A percentile compares a stretch with the other conserved stretches of the same genome.
phyloP scores from a whole-genome alignment of 2,797 vertebrate species.

The Poecilia gillii region DNA sequence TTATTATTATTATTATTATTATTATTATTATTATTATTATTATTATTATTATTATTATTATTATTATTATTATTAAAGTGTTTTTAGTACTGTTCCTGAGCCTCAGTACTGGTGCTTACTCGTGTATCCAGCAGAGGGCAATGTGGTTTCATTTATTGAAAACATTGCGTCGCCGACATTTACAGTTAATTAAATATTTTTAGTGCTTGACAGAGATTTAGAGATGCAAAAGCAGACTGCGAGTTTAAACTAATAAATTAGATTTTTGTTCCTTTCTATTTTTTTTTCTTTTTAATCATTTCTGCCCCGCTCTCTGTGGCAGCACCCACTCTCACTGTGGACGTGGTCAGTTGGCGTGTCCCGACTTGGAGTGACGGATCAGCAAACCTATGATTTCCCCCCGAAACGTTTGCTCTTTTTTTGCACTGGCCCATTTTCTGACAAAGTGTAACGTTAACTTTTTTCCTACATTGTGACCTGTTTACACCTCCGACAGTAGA shows the following conservation, averaged over 20 bases:
- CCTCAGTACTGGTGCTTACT: neutral
- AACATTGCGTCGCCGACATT: slow-evolving; percentile 1
- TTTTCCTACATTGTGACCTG: slow-evolving; percentile 18
- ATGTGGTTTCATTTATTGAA: slow-evolving; percentile 16
- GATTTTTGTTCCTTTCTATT: too few species aligned
- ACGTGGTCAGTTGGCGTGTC: slow-evolving; percentile 79
- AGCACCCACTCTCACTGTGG: slow-evolving; percentile 63
- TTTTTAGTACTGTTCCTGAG: neutral
- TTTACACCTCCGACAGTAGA: slow-evolving; percentile 36
- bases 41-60: neutral
- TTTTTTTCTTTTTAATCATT: neutral
- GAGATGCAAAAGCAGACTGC: neutral
- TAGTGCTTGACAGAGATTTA: slow-evolving; percentile 37
- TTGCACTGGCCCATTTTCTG: slow-evolving; percentile 43
- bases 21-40: neutral
- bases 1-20: too few species aligned
- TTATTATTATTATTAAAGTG: neutral
- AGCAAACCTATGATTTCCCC: slow-evolving; percentile 65
- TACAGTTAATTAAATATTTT: slow-evolving; percentile 16
- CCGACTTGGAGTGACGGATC: slow-evolving; percentile 66
- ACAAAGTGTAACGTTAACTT: slow-evolving; percentile 49
- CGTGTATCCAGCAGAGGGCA: slow-evolving; percentile 47
- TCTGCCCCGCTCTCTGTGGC: slow-evolving; percentile 3
- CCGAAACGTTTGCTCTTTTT: slow-evolving; percentile 11
- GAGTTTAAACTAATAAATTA: rapidly evolving